Base-by-base conservation (phyloP, 2,888 invertebrate genomes). In the Epinotia ramella region DNA sequence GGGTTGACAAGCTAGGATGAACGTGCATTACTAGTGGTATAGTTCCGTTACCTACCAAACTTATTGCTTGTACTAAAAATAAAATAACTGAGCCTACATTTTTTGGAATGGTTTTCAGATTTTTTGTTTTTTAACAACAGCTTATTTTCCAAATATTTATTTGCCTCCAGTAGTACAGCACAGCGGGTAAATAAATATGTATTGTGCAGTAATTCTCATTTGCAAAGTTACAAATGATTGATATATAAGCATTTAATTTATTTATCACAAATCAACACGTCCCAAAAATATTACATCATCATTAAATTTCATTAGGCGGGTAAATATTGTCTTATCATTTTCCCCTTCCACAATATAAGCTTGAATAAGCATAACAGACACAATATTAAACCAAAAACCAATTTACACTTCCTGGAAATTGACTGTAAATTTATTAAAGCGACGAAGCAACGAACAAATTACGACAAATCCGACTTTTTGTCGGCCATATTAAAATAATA, bases 351-450 rank as follows among this genome's bases (percentile, higher is more conserved):
- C 46, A 57, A 56, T 63, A 62, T 63, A 62, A 62, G 46, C 57
- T 44, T 16, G 24, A 73, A 70, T 73, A 63, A 67, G 53, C 53
- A 28, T 62, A 71, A 49, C 74, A 76, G 62, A 76, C 71, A 72
- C 56, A 62, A 65, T 76, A 72, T 76, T 67, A 76, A 76, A 67
- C 66, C 66, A 56, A 71, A 82, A 79, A 84, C 85, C 86, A 86
- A 86, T 86, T 84, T 82, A 80, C 78, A 79, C 76, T 79, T 80
- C 75, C 72, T 69, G 81, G 81, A 88, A 85, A 84, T 82, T 83
- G 84, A 78, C 81, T 86, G 88, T 92, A 92, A 91, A 93, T 92
- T 91, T 86, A 91, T 91, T 91, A 91, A 83, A 77, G 80, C 77
- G 82, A 85, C 85, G 86, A 86, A 86, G 84, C 82, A 81, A 82